Evolutionary conservation across 2,113 vertebrate genomes (phyloP).

Genomic region (Rhegmatorhina hoffmannsi): DNA sequence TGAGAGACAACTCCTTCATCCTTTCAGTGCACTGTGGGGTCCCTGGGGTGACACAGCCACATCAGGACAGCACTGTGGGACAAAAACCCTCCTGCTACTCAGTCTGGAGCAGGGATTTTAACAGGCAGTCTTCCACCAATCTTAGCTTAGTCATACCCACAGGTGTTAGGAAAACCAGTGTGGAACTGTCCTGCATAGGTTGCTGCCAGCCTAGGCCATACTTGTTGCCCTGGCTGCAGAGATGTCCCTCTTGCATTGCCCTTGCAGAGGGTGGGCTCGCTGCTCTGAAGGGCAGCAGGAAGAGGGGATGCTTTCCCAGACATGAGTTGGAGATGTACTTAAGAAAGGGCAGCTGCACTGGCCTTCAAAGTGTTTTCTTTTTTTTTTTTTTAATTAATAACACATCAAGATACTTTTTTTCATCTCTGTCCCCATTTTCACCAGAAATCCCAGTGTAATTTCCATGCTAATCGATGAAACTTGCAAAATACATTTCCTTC

Average conservation of each 20-base stretch:
- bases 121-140: background rate
- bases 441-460: constrained; percentile 5
- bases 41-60: accelerated
- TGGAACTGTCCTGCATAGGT: background rate
- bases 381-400: background rate
- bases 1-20: background rate
- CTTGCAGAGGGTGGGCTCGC: background rate
- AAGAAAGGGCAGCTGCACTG: background rate
- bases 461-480: constrained; percentile 27
- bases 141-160: background rate
- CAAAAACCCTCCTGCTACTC: background rate
- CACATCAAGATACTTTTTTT: background rate
- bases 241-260: background rate
- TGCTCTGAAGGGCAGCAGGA: background rate
- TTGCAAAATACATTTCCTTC: constrained; percentile 13
- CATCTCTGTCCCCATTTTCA: background rate
- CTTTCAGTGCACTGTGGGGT: background rate
- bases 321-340: background rate
- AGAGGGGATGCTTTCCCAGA: background rate
- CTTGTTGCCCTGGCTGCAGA: background rate
- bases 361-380: background rate
- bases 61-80: background rate
- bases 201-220: background rate
- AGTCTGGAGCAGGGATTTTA: background rate
- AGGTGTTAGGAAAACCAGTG: background rate